Evolutionary conservation across 2,888 invertebrate species (phyloP).

Genomic region (Phorcus lineatus): DNA sequence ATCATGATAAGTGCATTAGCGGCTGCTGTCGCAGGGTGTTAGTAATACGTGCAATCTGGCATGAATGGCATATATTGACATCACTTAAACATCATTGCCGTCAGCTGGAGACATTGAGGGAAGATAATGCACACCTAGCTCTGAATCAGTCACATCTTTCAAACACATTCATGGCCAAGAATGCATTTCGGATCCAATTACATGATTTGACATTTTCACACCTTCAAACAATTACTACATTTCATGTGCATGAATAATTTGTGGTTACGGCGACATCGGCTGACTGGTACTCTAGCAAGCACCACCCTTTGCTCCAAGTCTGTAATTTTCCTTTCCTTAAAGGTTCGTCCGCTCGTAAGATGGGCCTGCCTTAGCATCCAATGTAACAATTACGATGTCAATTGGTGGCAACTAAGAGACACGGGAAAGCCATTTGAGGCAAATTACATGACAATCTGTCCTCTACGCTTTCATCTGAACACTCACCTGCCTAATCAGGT

Average conservation of each 20-base stretch:
- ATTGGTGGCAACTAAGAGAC: not conserved
- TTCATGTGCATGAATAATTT: conserved; percentile 3
- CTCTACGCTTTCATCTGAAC: not conserved
- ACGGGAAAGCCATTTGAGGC: conserved; percentile 15
- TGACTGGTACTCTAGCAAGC: not conserved
- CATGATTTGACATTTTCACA: conserved; percentile 10
- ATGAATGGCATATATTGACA: no score
- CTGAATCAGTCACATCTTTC: not conserved
- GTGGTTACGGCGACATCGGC: not conserved
- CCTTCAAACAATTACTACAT: conserved; percentile 6
- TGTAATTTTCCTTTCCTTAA: conserved; percentile 11
- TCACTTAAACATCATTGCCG: no score
- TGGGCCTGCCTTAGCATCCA: not conserved
- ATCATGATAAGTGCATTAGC: no score
- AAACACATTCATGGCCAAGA: not conserved
- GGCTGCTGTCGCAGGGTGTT: no score
- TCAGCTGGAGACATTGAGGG: not conserved
- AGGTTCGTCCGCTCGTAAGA: not conserved
- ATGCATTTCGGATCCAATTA: conserved; percentile 1
- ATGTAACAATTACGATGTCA: conserved; percentile 3
- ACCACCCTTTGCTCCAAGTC: not conserved
- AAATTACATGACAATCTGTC: conserved; percentile 5
- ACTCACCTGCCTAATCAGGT: conserved; percentile 2
- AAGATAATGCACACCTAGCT: not conserved
- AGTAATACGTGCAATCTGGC: no score